Conservation (phyloP, 2,888 invertebrate species). For the Drosophila sordidapex region DNA sequence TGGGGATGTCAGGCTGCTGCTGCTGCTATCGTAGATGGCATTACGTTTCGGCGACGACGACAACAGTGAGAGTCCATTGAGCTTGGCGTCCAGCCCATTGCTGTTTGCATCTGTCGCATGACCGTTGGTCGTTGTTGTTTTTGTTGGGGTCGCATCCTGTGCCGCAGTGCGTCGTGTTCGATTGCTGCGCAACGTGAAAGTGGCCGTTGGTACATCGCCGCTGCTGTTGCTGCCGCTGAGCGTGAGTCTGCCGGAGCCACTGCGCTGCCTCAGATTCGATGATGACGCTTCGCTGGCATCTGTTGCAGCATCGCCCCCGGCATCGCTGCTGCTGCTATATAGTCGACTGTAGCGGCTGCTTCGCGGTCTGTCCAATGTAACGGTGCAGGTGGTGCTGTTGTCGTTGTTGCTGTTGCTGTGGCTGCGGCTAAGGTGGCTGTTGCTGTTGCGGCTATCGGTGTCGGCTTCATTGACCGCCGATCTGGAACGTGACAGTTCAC, state of each 20-base stretch:
- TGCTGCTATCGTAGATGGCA: constrained; percentile 63
- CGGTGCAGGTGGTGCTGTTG: constrained; percentile 48
- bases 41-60: constrained; percentile 70
- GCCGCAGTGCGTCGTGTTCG: constrained; percentile 56
- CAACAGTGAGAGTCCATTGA: constrained; percentile 66
- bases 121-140: constrained; percentile 41
- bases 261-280: constrained; percentile 35
- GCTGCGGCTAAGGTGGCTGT: constrained; percentile 29
- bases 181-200: constrained; percentile 78
- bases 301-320: constrained; percentile 40
- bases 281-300: constrained; percentile 17
- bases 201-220: constrained; percentile 80
- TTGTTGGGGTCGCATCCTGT: constrained; percentile 22
- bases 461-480: constrained; percentile 80
- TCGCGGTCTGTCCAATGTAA: constrained; percentile 69
- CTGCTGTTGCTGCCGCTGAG: constrained; percentile 71
- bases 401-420: constrained; percentile 30
- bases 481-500: constrained; percentile 85
- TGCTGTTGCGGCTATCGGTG: constrained; percentile 30
- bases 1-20: constrained; percentile 20
- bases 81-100: constrained; percentile 68
- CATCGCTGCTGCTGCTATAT: constrained; percentile 63
- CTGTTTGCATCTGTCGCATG: constrained; percentile 29
- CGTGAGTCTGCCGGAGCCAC: constrained; percentile 55
- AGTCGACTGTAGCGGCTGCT: constrained; percentile 80